Evolutionary conservation across 1,140 invertebrate species (phyloP), one percentile per base, ranked within the genome.

Genomic region (Penaeus vannamei): DNA sequence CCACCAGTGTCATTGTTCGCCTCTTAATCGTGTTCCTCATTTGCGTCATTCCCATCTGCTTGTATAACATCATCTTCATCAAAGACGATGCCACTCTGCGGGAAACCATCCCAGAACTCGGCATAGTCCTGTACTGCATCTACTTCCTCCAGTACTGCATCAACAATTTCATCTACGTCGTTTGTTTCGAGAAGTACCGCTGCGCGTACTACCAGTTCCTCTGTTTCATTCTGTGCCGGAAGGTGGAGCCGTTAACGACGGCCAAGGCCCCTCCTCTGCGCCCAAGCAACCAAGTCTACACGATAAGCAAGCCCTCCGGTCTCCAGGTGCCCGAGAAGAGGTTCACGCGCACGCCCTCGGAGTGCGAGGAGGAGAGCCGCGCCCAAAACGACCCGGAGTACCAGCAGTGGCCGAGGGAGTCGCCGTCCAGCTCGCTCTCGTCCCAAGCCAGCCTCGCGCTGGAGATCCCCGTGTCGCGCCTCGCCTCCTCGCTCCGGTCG

Each of bases 141-240:
- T 91, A 91, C 81, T 91, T 90, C 90, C 19, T 85, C 4, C 90
- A 91, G 85, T 91, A 91, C 61, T 79, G 80, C 59, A 72, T 86
- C 53, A 91, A 91, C 86, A 91, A 91, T 81, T 89, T 91, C 83
- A 91, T 91, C 62, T 91, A 91, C 76, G 91, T 90, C 19, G 77
- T 89, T 14, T 89, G 89, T n/a, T 84, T 86, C 42, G 85, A 72
- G 36, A 86, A 79, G 26, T 90, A 90, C 59, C 77, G 91, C 10
- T 62, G 69, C 2, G 91, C 91, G 0, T 90, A 90, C 79, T 87
- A 62, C 76, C 89, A 90, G 84, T 89, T 91, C 53, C 53, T 91
- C 62, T 60, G 20, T 5, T 81, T 83, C 36, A 17, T 89, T 19
- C 46, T 72, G 46, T 72, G 72, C 26, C 76, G 77, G 14, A 26